Evolutionary conservation across 2,888 invertebrate species (phyloP), one percentile per base, ranked within the genome.

Genomic region (Parascotia fuliginaria): DNA sequence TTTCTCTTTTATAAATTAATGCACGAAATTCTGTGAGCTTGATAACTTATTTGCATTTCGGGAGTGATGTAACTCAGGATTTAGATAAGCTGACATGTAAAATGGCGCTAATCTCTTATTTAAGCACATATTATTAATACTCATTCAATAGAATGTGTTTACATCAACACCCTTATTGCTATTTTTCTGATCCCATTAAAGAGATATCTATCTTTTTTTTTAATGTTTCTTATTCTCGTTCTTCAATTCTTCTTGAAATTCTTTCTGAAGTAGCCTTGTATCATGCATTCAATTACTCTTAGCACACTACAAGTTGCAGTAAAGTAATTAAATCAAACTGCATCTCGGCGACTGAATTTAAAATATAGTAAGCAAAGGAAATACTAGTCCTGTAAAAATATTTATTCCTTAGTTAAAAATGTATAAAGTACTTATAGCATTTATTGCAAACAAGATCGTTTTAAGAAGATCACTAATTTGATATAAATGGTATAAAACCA

Each of bases 91-190:
- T 72, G 89, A 86, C 88, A 67, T 74, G 75, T 82, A 81, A 86
- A 83, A 82, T 78, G 83, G 68, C 78, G 73, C 73, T 85, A 82
- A 85, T 83, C 83, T 81, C 66, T 77, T 84, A 81, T 83, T 77
- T 81, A 84, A 85, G 85, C 77, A 79, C 75, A 75, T 63, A 69
- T 64, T 74, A 71, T 71, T n/a, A n/a, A 55, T 73, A 74, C 76
- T 77, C 69, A 68, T 65, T 60, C 7, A 24, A 24, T 4, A 24
- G 24, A 9, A 9, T 24, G 24, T 24, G 24, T 24, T 4, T 24
- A 24, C 24, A 24, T 24, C 24, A 24, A 9, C 3, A 24, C 7
- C 24, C 24, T 4, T 9, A 9, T 24, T 7, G 7, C 24, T 1
- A 24, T 24, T 24, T 24, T 24, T 24, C 4, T 7, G 7, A 24